Evolutionary conservation across 2,113 vertebrate species (phyloP).

Genomic region (Burhinus oedicnemus): DNA sequence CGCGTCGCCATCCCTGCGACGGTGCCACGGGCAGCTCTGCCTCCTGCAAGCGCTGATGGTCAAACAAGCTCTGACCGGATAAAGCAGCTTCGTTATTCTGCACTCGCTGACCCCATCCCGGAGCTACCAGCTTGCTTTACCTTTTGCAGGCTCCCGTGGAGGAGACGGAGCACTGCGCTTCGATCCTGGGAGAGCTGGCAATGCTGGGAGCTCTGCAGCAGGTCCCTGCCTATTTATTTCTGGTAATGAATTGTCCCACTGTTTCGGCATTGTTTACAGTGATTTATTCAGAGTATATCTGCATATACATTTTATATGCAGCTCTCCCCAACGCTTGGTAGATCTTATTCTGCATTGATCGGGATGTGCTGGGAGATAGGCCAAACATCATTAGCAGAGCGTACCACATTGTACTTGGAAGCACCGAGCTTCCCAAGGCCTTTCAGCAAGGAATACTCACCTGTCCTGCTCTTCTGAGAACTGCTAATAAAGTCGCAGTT

Average conservation of each 20-base stretch:
- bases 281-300: constrained; percentile 23
- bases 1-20: rapidly evolving
- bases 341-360: background rate
- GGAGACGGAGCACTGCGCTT: background rate
- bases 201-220: background rate
- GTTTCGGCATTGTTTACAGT: background rate
- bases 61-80: background rate
- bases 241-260: background rate
- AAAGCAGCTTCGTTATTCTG: background rate
- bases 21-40: background rate
- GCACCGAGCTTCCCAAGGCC: background rate
- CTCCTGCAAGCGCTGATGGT: background rate
- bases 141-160: background rate
- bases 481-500: background rate
- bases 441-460: background rate
- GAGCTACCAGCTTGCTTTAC: background rate
- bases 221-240: background rate
- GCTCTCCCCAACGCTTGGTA: background rate
- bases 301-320: constrained; percentile 9
- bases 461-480: background rate
- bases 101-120: background rate
- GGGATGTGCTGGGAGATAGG: background rate
- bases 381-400: background rate
- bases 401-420: background rate
- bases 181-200: background rate